Evolutionary conservation across 2,888 invertebrate genomes (phyloP).

Genomic region (Tenthredo distinguenda): DNA sequence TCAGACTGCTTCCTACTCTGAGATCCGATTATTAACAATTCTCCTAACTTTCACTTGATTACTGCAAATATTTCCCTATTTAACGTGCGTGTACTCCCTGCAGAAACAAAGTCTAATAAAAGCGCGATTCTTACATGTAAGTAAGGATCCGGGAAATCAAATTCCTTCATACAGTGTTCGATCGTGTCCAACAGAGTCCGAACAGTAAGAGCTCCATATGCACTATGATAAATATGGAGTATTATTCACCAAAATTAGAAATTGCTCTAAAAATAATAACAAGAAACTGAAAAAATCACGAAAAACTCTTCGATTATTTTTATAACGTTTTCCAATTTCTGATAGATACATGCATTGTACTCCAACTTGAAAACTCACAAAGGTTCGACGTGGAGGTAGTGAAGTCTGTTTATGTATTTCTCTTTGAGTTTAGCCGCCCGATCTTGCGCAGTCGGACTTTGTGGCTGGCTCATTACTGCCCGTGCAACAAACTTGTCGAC

Average conservation of each 20-base stretch:
- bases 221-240: conserved; percentile 76
- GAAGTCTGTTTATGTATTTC: conserved; percentile 89
- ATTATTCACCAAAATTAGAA: neutral
- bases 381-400: conserved; percentile 88
- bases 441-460: conserved; percentile 87
- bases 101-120: neutral
- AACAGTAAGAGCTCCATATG: conserved; percentile 92
- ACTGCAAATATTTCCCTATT: neutral
- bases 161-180: conserved; percentile 93
- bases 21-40: no score
- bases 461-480: conserved; percentile 89
- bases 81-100: neutral
- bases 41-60: no score
- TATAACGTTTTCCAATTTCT: neutral
- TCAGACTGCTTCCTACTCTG: no score
- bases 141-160: conserved; percentile 94
- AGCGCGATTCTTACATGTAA: conserved; percentile 78
- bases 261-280: neutral
- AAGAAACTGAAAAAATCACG: neutral
- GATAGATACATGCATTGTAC: conserved; percentile 30
- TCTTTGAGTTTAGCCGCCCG: conserved; percentile 91
- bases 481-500: conserved; percentile 91
- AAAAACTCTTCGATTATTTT: neutral
- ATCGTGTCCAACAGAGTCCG: conserved; percentile 94
- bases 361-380: conserved; percentile 81